A percentile compares a stretch with the other conserved stretches of the same genome.
These are phyloP conservation scores for Aphaenogaster floridana DNA, from an alignment of 1,140 invertebrate genomes.

Conservation along the genomic window DNA sequence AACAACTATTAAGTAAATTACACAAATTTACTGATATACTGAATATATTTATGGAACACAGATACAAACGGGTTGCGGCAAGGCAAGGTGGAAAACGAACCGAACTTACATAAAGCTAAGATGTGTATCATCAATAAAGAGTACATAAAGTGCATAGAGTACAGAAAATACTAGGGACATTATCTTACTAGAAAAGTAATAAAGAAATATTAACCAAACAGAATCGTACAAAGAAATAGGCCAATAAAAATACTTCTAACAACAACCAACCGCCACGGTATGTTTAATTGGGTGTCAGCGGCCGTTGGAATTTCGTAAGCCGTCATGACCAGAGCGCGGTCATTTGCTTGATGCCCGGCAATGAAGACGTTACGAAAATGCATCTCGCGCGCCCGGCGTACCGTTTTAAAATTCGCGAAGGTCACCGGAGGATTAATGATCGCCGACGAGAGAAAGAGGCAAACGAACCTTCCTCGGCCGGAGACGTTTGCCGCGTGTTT, in stretches of 20 bases:
- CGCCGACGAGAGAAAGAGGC: conserved; percentile 46
- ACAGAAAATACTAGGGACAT: too few species aligned
- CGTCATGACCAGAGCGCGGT: neutral
- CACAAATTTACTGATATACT: too few species aligned
- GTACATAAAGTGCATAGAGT: too few species aligned
- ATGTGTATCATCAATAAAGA: too few species aligned
- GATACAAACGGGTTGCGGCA: too few species aligned
- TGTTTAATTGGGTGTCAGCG: conserved; percentile 33
- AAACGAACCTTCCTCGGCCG: conserved; percentile 57
- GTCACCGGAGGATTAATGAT: conserved; percentile 68
- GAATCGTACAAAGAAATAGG: too few species aligned
- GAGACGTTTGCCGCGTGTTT: conserved; percentile 53
- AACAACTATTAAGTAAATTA: neutral
- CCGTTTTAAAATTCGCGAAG: conserved; percentile 68
- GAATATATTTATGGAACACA: too few species aligned
- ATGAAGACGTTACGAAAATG: conserved; percentile 67
- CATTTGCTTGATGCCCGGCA: conserved; percentile 9
- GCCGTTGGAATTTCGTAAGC: conserved; percentile 27
- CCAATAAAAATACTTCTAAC: too few species aligned
- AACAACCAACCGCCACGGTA: neutral
- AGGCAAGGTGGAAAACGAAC: too few species aligned
- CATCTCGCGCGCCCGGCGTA: conserved; percentile 52
- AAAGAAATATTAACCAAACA: too few species aligned
- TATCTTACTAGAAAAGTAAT: too few species aligned
- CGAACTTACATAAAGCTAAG: too few species aligned